Conservation (phyloP, 2,797 vertebrate genomes). For the Tadarida brasiliensis region DNA sequence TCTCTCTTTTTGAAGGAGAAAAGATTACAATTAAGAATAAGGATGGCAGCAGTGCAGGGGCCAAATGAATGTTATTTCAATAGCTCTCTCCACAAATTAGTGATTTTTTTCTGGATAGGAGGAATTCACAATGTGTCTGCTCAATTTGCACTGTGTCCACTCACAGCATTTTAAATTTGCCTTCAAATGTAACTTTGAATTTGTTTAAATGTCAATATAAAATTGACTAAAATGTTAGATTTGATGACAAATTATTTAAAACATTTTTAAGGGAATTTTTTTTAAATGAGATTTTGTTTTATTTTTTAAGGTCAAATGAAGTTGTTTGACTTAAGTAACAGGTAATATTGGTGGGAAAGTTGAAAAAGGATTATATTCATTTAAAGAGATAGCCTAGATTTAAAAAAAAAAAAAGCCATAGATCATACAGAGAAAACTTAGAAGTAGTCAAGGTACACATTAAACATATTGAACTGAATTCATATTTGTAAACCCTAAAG, state of each 20-base stretch:
- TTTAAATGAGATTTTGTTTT: neutral
- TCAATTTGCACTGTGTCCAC: neutral
- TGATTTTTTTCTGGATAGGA: neutral
- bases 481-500: slow-evolving; percentile 2
- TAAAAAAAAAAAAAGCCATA: neutral
- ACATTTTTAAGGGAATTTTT: neutral
- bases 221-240: slow-evolving; percentile 30
- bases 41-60: neutral
- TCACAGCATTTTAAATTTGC: neutral
- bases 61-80: neutral
- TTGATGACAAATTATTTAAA: neutral
- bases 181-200: neutral
- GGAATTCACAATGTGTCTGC: neutral
- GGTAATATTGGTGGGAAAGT: neutral
- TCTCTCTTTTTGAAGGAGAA: neutral
- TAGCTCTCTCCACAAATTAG: neutral
- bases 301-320: slow-evolving; percentile 42
- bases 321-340: neutral
- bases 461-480: slow-evolving; percentile 36
- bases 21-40: neutral
- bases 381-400: neutral
- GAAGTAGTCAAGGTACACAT: neutral
- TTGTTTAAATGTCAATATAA: neutral
- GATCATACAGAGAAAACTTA: neutral
- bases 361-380: neutral